A percentile compares a stretch with the other conserved stretches of the same genome.
Conservation (phyloP, 37 sponge, comb jelly and placozoan genomes). For the Cliona cf. orientalis region DNA sequence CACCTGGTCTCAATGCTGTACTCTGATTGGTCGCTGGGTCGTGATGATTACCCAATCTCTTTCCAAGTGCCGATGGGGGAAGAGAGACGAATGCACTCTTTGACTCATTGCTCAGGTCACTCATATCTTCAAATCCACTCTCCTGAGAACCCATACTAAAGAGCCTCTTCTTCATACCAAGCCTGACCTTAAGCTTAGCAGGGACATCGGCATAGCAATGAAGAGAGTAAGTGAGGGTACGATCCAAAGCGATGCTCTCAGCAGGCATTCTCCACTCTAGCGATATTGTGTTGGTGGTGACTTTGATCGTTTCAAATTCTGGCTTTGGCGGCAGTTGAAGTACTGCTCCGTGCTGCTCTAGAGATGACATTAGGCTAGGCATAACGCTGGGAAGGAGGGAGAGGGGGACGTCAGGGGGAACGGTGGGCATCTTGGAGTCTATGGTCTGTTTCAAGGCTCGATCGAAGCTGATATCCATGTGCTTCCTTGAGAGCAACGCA, state of each 20-base stretch:
- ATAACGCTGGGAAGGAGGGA: conserved; percentile 53
- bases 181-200: conserved; percentile 5
- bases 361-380: conserved; percentile 18
- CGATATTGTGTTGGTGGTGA: conserved; percentile 39
- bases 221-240: conserved; percentile 42
- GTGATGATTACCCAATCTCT: background rate
- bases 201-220: conserved; percentile 68
- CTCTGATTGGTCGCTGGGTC: background rate
- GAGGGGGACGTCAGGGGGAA: conserved; percentile 49
- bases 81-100: conserved; percentile 35
- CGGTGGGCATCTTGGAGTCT: background rate
- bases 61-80: conserved; percentile 29
- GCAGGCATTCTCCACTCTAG: conserved; percentile 48
- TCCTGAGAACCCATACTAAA: conserved; percentile 39
- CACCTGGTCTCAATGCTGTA: background rate
- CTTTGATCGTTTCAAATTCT: conserved; percentile 1
- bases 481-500: conserved; percentile 57
- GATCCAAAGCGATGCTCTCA: conserved; percentile 15
- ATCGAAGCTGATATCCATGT: conserved; percentile 65
- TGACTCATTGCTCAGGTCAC: conserved; percentile 30
- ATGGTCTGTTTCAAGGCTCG: conserved; percentile 40
- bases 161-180: conserved; percentile 12
- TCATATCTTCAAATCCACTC: conserved; percentile 77
- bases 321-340: conserved; percentile 68
- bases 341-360: conserved; percentile 71